Percentiles rank a stretch among this genome's conserved stretches.
Evolutionary conservation across 2,113 vertebrate species (phyloP).

Genomic region (Helogale parvula): DNA sequence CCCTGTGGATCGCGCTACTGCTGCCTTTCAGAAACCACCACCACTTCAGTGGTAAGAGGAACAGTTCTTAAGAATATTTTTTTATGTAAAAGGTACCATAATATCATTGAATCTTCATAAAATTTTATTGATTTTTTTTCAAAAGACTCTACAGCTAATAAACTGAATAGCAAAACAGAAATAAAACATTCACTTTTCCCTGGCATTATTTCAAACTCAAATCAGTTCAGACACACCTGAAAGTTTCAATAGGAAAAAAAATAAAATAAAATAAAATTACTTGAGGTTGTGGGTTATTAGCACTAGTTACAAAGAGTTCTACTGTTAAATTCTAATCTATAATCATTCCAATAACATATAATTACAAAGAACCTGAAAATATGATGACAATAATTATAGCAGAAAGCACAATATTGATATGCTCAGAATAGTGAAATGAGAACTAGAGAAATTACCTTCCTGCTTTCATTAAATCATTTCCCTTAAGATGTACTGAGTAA

Average conservation of each 20-base stretch:
- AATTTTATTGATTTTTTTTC: constrained; percentile 52
- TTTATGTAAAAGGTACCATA: constrained; percentile 32
- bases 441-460: not conserved
- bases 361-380: not conserved
- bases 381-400: constrained; percentile 10
- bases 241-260: not conserved
- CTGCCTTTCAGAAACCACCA: not conserved
- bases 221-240: constrained; percentile 16
- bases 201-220: constrained; percentile 36
- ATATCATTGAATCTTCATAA: constrained; percentile 46
- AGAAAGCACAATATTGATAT: constrained; percentile 44
- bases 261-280: not conserved
- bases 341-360: constrained; percentile 7
- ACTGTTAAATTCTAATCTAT: constrained; percentile 22
- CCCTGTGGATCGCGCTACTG: not conserved
- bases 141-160: not conserved
- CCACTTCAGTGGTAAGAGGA: not conserved
- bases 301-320: not conserved
- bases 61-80: constrained; percentile 28
- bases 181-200: not conserved
- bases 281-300: not conserved
- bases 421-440: not conserved
- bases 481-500: not conserved
- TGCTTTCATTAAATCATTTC: not conserved
- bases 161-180: not conserved